A percentile compares a stretch with the other conserved stretches of the same genome.
Conservation (phyloP, 2,797 vertebrate species). For the Sebastes oblongus region DNA sequence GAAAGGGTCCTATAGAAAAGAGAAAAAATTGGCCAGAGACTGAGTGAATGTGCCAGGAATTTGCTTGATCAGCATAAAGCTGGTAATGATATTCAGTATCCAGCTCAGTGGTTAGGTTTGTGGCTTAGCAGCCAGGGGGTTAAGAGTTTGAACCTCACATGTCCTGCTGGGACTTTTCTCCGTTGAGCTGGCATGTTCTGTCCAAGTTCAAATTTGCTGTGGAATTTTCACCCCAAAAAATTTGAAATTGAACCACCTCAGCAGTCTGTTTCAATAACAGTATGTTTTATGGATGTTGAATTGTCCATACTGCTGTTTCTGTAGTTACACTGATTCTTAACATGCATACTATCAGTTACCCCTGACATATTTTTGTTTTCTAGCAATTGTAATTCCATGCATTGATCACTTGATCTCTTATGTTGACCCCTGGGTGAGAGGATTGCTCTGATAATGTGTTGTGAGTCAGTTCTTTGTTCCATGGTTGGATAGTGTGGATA, state of each 20-base stretch:
- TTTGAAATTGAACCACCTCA: neutral
- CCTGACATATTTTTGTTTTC: neutral
- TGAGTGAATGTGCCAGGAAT: constrained; percentile 39
- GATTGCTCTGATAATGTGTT: neutral
- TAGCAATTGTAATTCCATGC: neutral
- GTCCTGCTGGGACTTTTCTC: neutral
- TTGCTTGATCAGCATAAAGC: constrained; percentile 42
- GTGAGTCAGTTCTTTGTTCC: constrained; percentile 6
- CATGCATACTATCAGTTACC: neutral
- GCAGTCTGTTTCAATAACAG: neutral
- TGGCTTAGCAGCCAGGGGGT: constrained; percentile 4
- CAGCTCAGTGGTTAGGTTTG: constrained; percentile 2
- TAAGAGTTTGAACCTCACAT: neutral
- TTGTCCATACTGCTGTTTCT: neutral
- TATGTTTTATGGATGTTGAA: neutral
- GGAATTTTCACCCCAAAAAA: neutral
- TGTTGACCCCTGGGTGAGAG: neutral
- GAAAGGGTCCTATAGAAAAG: constrained; percentile 7
- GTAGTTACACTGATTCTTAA: neutral
- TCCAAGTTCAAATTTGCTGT: neutral
- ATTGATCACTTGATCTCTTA: neutral
- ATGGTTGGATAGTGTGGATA: neutral
- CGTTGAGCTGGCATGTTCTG: neutral
- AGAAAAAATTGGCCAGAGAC: constrained; percentile 2
- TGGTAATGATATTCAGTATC: constrained; percentile 23